A percentile compares a stretch with the other conserved stretches of the same genome.
phyloP scores from a whole-genome alignment of 1,140 invertebrate genomes.

The Saccostrea glomerata region DNA sequence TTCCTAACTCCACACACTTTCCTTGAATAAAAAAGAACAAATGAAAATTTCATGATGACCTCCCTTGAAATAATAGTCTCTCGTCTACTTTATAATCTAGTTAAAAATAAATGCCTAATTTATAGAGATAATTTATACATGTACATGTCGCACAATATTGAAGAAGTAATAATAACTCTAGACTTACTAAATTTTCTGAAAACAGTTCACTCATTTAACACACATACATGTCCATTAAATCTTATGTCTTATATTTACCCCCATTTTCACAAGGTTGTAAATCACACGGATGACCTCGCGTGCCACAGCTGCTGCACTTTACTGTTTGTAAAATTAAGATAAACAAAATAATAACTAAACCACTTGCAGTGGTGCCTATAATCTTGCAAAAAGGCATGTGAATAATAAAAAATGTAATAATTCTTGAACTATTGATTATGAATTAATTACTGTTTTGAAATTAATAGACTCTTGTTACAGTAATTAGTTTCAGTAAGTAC shows the following conservation, averaged over 20 bases:
- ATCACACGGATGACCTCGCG: neutral
- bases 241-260: neutral
- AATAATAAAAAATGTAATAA: neutral
- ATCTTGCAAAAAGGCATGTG: constrained; percentile 8
- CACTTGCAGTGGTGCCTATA: constrained; percentile 13
- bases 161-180: too few species aligned
- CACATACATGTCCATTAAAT: too few species aligned
- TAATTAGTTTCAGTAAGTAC: constrained; percentile 23
- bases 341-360: neutral
- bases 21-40: neutral
- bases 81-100: neutral
- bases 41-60: neutral
- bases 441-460: constrained; percentile 23
- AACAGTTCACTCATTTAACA: too few species aligned
- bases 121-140: neutral
- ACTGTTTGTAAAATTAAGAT: constrained; percentile 23
- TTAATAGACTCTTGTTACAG: constrained; percentile 7
- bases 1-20: constrained; percentile 32
- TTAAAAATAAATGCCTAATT: neutral
- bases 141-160: too few species aligned
- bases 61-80: neutral
- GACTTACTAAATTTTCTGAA: too few species aligned
- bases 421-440: constrained; percentile 1
- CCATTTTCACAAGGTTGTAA: constrained; percentile 36
- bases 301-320: constrained; percentile 27